Conservation (phyloP, 2,797 vertebrate genomes). For the Lepidocolaptes lacrymiger region DNA sequence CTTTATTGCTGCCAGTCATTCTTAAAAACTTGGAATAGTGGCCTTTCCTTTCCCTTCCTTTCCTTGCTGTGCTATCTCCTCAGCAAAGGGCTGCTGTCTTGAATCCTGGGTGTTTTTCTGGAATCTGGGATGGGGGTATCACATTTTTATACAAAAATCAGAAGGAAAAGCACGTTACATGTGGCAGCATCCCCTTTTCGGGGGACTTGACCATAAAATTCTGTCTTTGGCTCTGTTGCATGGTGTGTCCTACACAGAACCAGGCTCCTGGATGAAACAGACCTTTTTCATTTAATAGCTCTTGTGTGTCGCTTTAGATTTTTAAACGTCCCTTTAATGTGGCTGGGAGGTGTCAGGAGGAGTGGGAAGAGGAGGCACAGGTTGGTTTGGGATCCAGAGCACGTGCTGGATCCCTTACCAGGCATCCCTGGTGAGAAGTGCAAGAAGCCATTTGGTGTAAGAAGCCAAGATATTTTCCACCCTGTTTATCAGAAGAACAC, state of each 20-base stretch:
- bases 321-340: not conserved
- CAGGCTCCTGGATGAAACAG: not conserved
- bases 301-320: not conserved
- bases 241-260: not conserved
- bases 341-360: not conserved
- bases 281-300: not conserved
- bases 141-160: not conserved
- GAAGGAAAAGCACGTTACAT: not conserved
- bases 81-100: not conserved
- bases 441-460: not conserved
- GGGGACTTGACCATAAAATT: not conserved
- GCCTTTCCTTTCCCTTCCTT: not conserved
- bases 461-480: not conserved
- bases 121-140: not conserved
- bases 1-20: not conserved
- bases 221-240: not conserved
- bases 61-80: not conserved
- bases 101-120: not conserved
- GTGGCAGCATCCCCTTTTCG: not conserved
- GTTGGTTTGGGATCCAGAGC: not conserved
- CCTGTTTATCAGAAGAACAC: not conserved
- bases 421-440: too few relatives aligned
- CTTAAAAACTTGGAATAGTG: not conserved
- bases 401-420: not conserved
- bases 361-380: not conserved